Percentiles rank a stretch among this genome's conserved stretches.
Conservation (phyloP, 2,113 vertebrate genomes). For the Sphaerodactylus townsendi region DNA sequence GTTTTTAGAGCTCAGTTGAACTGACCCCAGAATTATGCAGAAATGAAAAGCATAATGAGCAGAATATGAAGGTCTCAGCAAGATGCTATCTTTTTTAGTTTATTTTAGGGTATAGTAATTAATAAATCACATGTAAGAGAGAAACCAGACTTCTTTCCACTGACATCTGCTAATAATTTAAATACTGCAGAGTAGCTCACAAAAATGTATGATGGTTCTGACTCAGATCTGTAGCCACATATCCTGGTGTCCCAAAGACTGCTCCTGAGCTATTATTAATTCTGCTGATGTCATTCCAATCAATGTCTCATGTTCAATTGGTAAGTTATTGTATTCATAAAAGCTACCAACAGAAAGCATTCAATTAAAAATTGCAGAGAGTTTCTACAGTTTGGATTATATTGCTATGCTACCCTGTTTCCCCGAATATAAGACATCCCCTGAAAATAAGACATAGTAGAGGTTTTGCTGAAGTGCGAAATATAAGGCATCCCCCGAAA, state of each 20-base stretch:
- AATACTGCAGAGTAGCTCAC: conserved; percentile 44
- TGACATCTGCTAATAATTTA: conserved; percentile 70
- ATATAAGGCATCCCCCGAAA: no score
- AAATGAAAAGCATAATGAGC: conserved; percentile 41
- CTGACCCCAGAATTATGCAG: conserved; percentile 35
- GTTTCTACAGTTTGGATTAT: not conserved
- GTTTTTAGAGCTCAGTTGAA: conserved; percentile 46
- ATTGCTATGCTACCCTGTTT: no score
- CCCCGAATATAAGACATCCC: no score
- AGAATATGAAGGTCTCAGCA: conserved; percentile 55
- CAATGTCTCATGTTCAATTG: conserved; percentile 14
- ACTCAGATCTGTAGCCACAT: conserved; percentile 41
- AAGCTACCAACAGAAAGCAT: not conserved
- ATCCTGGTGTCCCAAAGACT: conserved; percentile 24
- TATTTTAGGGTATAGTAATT: conserved; percentile 61
- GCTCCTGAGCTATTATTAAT: conserved; percentile 32
- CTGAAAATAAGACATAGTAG: no score
- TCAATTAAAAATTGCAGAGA: not conserved
- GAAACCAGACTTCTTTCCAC: conserved; percentile 40
- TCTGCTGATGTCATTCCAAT: conserved; percentile 33
- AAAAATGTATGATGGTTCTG: conserved; percentile 41
- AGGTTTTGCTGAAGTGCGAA: no score
- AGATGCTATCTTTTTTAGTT: conserved; percentile 60
- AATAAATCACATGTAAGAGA: conserved; percentile 54
- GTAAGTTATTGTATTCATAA: conserved; percentile 28